Percentiles rank a stretch among this genome's conserved stretches.
Evolutionary conservation across 2,113 vertebrate genomes (phyloP).

Genomic region (Cephalopholis sonnerati): DNA sequence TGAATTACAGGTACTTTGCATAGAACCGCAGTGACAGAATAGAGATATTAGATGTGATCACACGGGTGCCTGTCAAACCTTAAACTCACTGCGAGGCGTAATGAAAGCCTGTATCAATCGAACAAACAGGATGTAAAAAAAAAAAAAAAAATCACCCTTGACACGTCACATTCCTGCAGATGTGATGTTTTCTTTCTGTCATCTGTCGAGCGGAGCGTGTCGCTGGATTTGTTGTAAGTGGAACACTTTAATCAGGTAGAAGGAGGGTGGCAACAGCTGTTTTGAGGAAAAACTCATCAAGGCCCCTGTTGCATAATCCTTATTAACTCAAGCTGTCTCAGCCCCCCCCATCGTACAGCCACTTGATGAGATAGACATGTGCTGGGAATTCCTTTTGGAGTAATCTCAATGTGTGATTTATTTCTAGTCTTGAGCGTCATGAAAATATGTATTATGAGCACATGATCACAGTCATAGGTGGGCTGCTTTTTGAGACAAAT

Average conservation of each 20-base stretch:
- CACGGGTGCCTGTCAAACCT: neutral
- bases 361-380: constrained; percentile 70
- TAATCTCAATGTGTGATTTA: constrained; percentile 41
- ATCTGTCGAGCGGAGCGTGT: constrained; percentile 32
- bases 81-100: neutral
- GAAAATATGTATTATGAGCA: neutral
- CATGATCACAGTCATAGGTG: neutral
- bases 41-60: neutral
- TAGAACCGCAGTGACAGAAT: neutral
- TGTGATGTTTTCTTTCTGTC: constrained; percentile 28
- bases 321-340: constrained; percentile 77
- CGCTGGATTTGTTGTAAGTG: constrained; percentile 69
- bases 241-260: constrained; percentile 79
- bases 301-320: constrained; percentile 76
- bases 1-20: constrained; percentile 26
- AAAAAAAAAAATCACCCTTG: constrained; percentile 8
- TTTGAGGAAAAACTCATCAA: constrained; percentile 85
- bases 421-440: neutral
- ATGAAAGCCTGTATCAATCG: constrained; percentile 5
- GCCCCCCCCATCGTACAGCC: constrained; percentile 30
- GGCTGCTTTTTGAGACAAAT: too few species aligned
- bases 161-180: constrained; percentile 23
- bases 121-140: constrained; percentile 11
- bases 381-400: constrained; percentile 22
- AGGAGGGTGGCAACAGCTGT: constrained; percentile 77